phyloP scores from a whole-genome alignment of 2,113 vertebrate genomes.

The Zosterops japonicus region DNA sequence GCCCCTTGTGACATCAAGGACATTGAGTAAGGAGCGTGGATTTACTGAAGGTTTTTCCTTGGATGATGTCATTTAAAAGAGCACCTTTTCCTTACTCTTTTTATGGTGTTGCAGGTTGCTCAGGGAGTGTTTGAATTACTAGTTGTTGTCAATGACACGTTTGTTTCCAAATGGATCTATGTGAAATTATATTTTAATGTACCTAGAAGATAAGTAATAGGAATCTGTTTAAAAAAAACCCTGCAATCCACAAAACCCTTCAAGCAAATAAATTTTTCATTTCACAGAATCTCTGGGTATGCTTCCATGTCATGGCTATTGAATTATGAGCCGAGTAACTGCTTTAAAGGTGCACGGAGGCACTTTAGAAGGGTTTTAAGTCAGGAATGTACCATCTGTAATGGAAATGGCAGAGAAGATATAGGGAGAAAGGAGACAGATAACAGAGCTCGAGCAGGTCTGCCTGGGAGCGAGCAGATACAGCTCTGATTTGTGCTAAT shows the following conservation, averaged over 20 bases:
- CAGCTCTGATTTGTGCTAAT: background rate
- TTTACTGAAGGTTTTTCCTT: background rate
- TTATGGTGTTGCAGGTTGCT: background rate
- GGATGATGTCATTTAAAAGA: background rate
- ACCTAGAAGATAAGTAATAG: background rate
- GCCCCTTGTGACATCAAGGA: background rate
- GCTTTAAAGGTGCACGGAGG: background rate
- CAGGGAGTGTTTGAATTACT: background rate
- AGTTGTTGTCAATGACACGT: background rate
- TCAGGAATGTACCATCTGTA: background rate
- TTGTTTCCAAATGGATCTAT: background rate
- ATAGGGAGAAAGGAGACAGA: background rate
- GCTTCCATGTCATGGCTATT: background rate
- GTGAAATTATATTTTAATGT: slow-evolving; percentile 5
- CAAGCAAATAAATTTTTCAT: slow-evolving; percentile 9
- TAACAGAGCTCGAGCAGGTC: background rate
- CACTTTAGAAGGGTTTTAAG: background rate
- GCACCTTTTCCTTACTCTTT: background rate
- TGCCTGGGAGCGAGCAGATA: background rate
- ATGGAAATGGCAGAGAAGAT: background rate
- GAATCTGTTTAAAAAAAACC: background rate
- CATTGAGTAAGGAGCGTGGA: background rate
- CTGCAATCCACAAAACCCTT: background rate
- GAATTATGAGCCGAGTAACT: background rate
- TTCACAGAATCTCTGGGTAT: background rate